These are phyloP conservation scores for Lethenteron reissneri DNA, from an alignment of 2,113 vertebrate genomes.

Conservation along the genomic window DNA sequence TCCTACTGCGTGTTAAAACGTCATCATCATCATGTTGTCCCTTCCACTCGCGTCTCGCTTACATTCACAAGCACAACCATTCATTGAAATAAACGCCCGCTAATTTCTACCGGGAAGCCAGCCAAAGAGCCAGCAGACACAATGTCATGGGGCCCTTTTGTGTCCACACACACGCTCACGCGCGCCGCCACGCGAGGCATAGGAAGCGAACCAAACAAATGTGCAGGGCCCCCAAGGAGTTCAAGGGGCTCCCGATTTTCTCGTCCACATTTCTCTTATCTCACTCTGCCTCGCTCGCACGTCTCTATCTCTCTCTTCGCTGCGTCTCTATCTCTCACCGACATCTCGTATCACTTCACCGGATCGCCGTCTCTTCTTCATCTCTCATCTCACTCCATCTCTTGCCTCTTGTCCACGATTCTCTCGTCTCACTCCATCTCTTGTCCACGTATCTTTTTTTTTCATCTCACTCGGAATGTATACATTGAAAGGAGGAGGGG, in stretches of 20 bases:
- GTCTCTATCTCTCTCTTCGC: conserved; percentile 10
- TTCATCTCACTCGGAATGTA: neutral
- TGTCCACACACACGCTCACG: neutral
- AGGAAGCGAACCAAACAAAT: conserved; percentile 6
- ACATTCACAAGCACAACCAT: no score
- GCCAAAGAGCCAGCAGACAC: neutral
- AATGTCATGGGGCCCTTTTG: neutral
- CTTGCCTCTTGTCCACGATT: neutral
- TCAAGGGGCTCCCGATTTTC: neutral
- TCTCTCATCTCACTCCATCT: neutral
- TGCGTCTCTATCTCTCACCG: conserved; percentile 12
- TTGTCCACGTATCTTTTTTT: neutral
- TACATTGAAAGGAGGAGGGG: neutral
- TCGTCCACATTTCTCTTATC: conserved; percentile 3
- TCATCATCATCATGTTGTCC: no score
- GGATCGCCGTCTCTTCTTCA: neutral
- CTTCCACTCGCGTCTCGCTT: no score
- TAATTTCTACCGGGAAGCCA: no score
- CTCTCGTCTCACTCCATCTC: neutral
- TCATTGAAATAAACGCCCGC: no score
- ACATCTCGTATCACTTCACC: neutral
- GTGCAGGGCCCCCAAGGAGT: neutral
- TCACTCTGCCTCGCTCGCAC: conserved; percentile 2
- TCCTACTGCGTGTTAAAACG: no score
- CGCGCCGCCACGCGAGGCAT: neutral